These are phyloP conservation scores for Karalla daura DNA, from an alignment of 2,797 vertebrate species.

Conservation along the genomic window DNA sequence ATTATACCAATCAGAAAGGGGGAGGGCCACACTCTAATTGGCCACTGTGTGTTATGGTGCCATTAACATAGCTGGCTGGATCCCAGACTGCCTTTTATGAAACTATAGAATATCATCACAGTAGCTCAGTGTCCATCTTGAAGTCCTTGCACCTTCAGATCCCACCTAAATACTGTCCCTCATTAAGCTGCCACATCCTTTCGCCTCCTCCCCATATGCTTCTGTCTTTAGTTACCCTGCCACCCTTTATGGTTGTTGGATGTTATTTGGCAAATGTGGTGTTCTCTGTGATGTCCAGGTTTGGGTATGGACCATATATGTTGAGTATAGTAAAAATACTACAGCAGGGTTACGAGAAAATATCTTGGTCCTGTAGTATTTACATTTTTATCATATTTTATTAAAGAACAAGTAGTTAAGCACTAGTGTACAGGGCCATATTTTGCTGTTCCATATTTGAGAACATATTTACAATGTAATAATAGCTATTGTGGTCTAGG, in stretches of 20 bases:
- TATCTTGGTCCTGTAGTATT: too few species aligned
- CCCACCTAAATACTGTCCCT: conserved; percentile 16
- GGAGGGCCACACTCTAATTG: conserved; percentile 10
- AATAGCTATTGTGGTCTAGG: too few species aligned
- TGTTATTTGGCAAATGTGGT: conserved; percentile 7
- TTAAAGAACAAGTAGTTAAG: too few species aligned
- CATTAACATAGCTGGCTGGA: conserved; percentile 23
- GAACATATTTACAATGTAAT: too few species aligned
- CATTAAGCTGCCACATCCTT: conserved; percentile 40
- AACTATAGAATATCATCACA: conserved; percentile 21
- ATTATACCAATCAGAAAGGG: conserved; percentile 39
- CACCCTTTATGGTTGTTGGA: conserved; percentile 18
- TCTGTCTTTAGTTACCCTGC: too few species aligned
- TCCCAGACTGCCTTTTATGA: conserved; percentile 25
- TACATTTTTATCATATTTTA: too few species aligned
- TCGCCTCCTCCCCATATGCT: conserved; percentile 1
- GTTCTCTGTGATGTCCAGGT: too few species aligned
- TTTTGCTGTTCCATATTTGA: neutral
- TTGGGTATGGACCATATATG: too few species aligned
- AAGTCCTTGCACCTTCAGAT: conserved; percentile 31
- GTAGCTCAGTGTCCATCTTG: conserved; percentile 31
- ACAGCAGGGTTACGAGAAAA: too few species aligned
- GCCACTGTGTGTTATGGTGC: conserved; percentile 38
- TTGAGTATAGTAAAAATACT: too few species aligned
- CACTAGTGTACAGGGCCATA: neutral